Evolutionary conservation across 1,140 invertebrate genomes (phyloP), one percentile per base, ranked within the genome.

Genomic region (Drosophila orena): DNA sequence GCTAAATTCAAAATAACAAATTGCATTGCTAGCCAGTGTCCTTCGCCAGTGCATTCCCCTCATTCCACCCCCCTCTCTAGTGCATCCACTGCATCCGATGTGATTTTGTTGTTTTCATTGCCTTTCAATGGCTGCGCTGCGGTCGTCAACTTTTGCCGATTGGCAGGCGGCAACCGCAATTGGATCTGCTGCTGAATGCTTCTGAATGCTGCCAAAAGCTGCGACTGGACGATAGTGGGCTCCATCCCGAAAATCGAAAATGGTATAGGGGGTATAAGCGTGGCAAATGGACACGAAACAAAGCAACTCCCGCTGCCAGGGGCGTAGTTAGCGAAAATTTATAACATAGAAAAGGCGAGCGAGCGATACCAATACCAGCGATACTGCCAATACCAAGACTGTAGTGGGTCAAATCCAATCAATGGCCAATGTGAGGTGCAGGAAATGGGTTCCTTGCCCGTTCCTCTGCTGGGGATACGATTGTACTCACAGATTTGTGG

Each of bases 1-100:
- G 83, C 75, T 76, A 83, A 86, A 88, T 86, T 83, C 79, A 86
- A 88, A 86, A 88, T 86, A 86, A 86, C 83, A 86, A 86, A 86
- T 86, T 86, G 83, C 79, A 83, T 88, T 53, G 75, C 52, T 37
- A 65, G 68, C 46, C 30, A 65, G 54, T 68, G 55, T 52, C 65
- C 47, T 50, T 34, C 47, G 30, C 30, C 30, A 3, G 30, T 0
- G 8, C 30, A 30, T 30, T 7, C 30, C 6, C 5, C 27, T 27
- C 27, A 27, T 6, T 22, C 2, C 3, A 24, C 27, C 7, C 27
- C 27, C 27, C 27, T 24, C 22, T 8, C 30, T 2, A 8, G 4
- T 24, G 24, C 3, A 8, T 30, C 27, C 27, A 30, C 27, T 30
- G 27, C 27, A 30, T 24, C 20, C 20, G 22, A 46, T 22, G 15